Conservation (phyloP, 2,888 invertebrate genomes). For the Conistra vaccinii region DNA sequence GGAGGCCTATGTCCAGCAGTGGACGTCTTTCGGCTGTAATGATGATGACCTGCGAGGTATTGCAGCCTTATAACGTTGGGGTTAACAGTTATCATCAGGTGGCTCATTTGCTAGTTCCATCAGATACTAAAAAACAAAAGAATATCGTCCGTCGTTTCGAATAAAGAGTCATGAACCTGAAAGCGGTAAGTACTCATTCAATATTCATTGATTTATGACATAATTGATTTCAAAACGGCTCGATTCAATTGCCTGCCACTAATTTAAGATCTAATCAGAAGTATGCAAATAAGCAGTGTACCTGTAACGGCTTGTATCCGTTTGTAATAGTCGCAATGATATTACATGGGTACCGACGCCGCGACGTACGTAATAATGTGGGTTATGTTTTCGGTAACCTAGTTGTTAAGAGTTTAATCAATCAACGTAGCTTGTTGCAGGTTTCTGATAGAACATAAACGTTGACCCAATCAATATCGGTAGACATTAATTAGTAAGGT, state of each 20-base stretch:
- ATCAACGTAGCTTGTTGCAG: constrained; percentile 13
- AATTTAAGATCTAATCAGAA: constrained; percentile 55
- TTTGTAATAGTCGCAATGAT: constrained; percentile 42
- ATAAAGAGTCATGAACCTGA: not conserved
- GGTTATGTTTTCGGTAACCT: constrained; percentile 47
- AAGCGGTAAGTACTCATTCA: constrained; percentile 31
- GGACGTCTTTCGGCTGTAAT: too few relatives aligned
- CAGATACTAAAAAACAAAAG: not conserved
- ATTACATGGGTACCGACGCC: constrained; percentile 50
- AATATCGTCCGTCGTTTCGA: not conserved
- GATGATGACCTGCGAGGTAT: not conserved
- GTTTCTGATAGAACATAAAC: not conserved
- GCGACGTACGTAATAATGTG: constrained; percentile 42
- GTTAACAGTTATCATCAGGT: not conserved
- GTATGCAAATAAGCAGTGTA: constrained; percentile 59
- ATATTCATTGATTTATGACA: constrained; percentile 53
- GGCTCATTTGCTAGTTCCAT: not conserved
- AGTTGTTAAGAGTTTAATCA: constrained; percentile 34
- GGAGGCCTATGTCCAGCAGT: too few relatives aligned
- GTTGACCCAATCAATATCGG: not conserved
- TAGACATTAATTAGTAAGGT: not conserved
- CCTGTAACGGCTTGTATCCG: constrained; percentile 53
- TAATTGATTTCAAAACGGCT: constrained; percentile 59
- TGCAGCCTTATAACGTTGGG: not conserved
- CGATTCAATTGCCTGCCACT: constrained; percentile 43